Base-by-base conservation (phyloP, 1,140 invertebrate species). In the Eriosoma lanigerum region DNA sequence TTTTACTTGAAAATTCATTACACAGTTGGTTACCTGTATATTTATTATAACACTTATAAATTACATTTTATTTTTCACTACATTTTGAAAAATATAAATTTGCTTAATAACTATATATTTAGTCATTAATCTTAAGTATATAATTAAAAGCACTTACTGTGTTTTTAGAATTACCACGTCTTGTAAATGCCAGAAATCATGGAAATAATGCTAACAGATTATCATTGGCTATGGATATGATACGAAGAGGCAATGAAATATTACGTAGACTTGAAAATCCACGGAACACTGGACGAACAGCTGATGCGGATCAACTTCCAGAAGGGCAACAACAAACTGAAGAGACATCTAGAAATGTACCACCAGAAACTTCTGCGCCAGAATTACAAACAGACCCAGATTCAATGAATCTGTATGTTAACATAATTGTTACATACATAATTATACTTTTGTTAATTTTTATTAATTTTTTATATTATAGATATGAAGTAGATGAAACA, bases 261-360 rank as follows among this genome's bases (percentile, higher is more conserved):
- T 83, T 88, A n/a, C 84, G 86, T 75, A 83, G 86, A 64, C 81
- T 89, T n/a, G 86, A 87, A 44, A 86, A 87, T 84, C 85, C 86
- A 4, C 73, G 83, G 82, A 48, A 48, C 21, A 73, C 13, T 46
- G n/a, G 21, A 46, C 54, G 15, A 60, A 5, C 32, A 3, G 24
- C 73, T 76, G 38, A 60, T 62, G 21, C 21, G 15, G 54, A 58
- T 29, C 75, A 78, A 26, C 19, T 24, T 8, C 29, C 72, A 26
- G 68, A 52, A 52, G 24, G 46, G 1, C 15, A 21, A 26, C 52
- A 76, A 24, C 54, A 60, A 19, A 13, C 56, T 46, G 75, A 78
- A 78, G 56, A 29, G 29, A n/a, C 66, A 19, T 17, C 44, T 0
- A 10, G 6, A 21, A 50, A 24, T 50, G n/a, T 68, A 48, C 46